Evolutionary conservation across 1,140 invertebrate species (phyloP).

Genomic region (Drosophila ficusphila): DNA sequence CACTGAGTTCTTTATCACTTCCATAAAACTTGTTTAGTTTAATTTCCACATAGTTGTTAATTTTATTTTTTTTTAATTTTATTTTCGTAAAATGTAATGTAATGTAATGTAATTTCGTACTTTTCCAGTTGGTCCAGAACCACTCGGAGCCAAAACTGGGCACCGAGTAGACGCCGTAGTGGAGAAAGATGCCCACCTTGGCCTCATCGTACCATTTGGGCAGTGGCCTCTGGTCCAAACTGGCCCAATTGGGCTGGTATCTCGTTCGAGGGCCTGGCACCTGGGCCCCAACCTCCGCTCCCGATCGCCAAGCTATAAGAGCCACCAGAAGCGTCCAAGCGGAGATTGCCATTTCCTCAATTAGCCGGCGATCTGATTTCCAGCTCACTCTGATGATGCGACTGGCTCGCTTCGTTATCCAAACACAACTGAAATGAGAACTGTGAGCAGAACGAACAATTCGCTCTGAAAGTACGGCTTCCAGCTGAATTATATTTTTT

Average conservation of each 20-base stretch:
- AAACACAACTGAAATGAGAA: conserved; percentile 30
- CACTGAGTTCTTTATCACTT: no score
- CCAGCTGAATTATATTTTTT: background rate
- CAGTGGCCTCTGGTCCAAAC: conserved; percentile 92
- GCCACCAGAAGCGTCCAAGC: conserved; percentile 22
- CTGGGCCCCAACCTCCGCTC: conserved; percentile 6
- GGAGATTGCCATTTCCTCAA: conserved; percentile 39
- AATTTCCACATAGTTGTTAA: background rate
- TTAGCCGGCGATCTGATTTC: conserved; percentile 9
- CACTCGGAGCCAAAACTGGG: conserved; percentile 93
- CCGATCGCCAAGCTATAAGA: conserved; percentile 6
- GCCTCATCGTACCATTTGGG: conserved; percentile 95
- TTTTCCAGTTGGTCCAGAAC: conserved; percentile 93
- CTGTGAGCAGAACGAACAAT: background rate
- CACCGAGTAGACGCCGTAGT: conserved; percentile 97
- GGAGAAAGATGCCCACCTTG: conserved; percentile 96
- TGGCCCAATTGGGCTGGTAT: conserved; percentile 91
- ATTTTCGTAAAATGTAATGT: no score
- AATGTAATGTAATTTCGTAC: no score
- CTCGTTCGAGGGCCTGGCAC: conserved; percentile 47
- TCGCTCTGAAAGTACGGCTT: background rate
- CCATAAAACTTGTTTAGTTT: no score
- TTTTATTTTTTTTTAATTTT: no score
- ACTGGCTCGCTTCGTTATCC: conserved; percentile 11
- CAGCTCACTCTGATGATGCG: background rate